phyloP scores from a whole-genome alignment of 2,797 vertebrate genomes.

The Gephyroberyx darwinii region DNA sequence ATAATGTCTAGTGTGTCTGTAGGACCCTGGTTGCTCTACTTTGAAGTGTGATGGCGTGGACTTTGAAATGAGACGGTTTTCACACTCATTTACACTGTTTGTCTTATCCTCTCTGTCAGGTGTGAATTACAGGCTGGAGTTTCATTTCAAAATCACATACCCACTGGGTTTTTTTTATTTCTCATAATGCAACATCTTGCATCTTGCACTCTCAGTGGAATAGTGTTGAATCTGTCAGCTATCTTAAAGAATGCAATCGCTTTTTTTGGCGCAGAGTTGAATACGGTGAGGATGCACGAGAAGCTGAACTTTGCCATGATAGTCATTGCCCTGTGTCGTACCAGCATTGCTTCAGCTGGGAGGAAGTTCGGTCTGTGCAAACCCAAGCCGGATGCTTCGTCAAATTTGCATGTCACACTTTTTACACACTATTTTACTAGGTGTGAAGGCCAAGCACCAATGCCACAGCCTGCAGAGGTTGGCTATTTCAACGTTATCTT shows the following conservation, averaged over 20 bases:
- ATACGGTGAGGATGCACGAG: neutral
- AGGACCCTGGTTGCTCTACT: neutral
- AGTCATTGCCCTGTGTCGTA: neutral
- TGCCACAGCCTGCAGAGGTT: neutral
- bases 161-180: neutral
- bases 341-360: slow-evolving; percentile 13
- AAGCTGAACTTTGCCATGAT: slow-evolving; percentile 1
- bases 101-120: no score
- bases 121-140: neutral
- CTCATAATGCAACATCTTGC: no score
- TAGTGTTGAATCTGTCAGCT: no score
- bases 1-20: slow-evolving; percentile 23
- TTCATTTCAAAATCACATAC: slow-evolving; percentile 3
- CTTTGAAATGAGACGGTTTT: neutral
- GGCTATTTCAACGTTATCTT: slow-evolving; percentile 16
- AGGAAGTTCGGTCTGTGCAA: slow-evolving; percentile 59
- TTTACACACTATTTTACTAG: neutral
- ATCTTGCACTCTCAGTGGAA: no score
- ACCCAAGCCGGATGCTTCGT: slow-evolving; percentile 62
- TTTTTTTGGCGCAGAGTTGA: neutral
- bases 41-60: slow-evolving; percentile 31
- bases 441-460: neutral
- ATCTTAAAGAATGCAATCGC: neutral
- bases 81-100: no score
- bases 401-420: slow-evolving; percentile 47